Conservation (phyloP, 2,113 vertebrate genomes). For the Salvator merianae region DNA sequence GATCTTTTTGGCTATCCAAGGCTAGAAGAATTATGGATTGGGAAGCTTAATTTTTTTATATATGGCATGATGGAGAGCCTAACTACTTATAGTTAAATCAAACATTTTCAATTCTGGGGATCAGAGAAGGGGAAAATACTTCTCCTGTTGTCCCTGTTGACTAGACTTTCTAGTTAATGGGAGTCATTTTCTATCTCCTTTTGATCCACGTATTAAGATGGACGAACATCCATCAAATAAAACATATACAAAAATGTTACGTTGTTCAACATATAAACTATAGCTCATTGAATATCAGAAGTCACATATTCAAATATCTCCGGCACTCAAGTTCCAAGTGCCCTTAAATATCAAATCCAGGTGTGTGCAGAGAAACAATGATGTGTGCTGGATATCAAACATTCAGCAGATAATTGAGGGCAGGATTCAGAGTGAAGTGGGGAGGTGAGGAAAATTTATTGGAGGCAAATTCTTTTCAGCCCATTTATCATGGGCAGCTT, state of each 20-base stretch:
- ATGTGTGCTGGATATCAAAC: background rate
- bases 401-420: background rate
- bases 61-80: too few species aligned
- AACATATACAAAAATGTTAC: background rate
- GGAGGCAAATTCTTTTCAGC: background rate
- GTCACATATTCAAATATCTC: constrained; percentile 8
- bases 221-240: background rate
- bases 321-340: background rate
- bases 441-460: background rate
- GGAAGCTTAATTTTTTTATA: too few species aligned
- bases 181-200: background rate
- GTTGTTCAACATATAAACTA: background rate
- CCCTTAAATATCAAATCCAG: constrained; percentile 5
- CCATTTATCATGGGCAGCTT: background rate
- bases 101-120: too few species aligned
- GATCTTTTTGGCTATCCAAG: too few species aligned
- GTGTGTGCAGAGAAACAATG: background rate
- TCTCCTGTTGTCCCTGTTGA: too few species aligned
- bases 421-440: background rate
- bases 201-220: background rate
- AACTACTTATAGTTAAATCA: too few species aligned
- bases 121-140: too few species aligned
- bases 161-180: too few species aligned
- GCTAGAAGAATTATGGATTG: too few species aligned
- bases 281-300: background rate